These are phyloP conservation scores for Osmoderma eremita DNA, from an alignment of 2,888 invertebrate genomes.

Conservation along the genomic window DNA sequence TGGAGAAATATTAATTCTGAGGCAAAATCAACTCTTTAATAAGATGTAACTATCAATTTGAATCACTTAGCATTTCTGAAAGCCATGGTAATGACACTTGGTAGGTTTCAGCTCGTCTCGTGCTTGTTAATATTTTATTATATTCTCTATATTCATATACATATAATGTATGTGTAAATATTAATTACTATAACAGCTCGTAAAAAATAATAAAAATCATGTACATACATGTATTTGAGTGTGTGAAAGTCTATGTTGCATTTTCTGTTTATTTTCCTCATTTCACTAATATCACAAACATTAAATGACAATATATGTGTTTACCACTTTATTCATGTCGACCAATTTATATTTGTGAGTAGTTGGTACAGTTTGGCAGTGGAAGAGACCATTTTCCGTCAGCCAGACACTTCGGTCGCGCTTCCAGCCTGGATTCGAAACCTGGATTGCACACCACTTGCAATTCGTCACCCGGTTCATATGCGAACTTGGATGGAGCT, in stretches of 20 bases:
- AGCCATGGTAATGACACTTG: no score
- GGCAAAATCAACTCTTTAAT: no score
- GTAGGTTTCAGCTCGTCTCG: no score
- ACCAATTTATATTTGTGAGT: constrained; percentile 61
- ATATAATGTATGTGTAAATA: constrained; percentile 21
- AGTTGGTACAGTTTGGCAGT: constrained; percentile 75
- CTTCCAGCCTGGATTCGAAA: constrained; percentile 64
- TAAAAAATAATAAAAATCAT: constrained; percentile 41
- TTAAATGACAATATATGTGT: constrained; percentile 46
- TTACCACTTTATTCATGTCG: constrained; percentile 20
- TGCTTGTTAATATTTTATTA: constrained; percentile 16
- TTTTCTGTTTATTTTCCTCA: constrained; percentile 21
- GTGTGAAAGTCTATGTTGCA: constrained; percentile 31
- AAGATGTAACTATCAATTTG: no score
- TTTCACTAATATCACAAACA: constrained; percentile 49
- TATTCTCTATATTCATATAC: constrained; percentile 23
- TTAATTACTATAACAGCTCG: constrained; percentile 39
- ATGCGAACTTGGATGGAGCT: constrained; percentile 77
- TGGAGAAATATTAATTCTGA: no score
- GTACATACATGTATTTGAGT: constrained; percentile 17
- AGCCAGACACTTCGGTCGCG: constrained; percentile 70
- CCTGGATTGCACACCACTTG: constrained; percentile 76
- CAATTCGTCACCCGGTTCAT: constrained; percentile 77
- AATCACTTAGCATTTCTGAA: no score
- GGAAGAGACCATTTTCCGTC: constrained; percentile 77